A percentile compares a stretch with the other conserved stretches of the same genome.
Conservation (phyloP, 2,797 vertebrate species). For the Macropus fuliginosus region DNA sequence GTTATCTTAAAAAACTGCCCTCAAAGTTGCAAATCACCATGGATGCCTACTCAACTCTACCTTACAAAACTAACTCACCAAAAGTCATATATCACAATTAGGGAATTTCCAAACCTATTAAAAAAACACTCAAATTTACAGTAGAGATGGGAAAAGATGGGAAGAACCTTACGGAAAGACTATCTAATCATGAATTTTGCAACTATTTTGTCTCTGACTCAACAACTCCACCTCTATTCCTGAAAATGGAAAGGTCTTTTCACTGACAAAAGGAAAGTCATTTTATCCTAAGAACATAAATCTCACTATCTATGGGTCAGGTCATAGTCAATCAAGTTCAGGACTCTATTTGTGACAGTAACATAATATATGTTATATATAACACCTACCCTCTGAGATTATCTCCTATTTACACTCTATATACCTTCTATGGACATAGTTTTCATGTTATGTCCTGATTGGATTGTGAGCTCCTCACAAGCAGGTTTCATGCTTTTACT, state of each 20-base stretch:
- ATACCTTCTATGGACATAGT: background rate
- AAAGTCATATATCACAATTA: background rate
- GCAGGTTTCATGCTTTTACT: background rate
- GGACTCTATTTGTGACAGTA: background rate
- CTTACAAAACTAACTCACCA: background rate
- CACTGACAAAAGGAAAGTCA: background rate
- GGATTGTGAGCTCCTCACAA: background rate
- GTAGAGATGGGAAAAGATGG: slow-evolving; percentile 14
- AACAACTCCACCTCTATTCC: background rate
- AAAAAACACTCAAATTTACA: background rate
- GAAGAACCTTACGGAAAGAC: background rate
- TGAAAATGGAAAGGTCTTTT: background rate
- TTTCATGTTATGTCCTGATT: background rate
- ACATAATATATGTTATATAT: background rate
- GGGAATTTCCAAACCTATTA: background rate
- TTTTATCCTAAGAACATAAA: background rate
- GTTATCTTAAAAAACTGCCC: background rate
- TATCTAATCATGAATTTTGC: background rate
- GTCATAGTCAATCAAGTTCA: background rate
- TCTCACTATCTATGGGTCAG: background rate
- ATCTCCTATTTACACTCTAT: background rate
- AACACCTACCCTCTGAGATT: background rate
- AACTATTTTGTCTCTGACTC: background rate
- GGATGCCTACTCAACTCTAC: background rate
- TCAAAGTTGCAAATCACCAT: background rate